Evolutionary conservation across 1,140 invertebrate species (phyloP), one percentile per base, ranked within the genome.

Genomic region (Drosophila pectinifera): DNA sequence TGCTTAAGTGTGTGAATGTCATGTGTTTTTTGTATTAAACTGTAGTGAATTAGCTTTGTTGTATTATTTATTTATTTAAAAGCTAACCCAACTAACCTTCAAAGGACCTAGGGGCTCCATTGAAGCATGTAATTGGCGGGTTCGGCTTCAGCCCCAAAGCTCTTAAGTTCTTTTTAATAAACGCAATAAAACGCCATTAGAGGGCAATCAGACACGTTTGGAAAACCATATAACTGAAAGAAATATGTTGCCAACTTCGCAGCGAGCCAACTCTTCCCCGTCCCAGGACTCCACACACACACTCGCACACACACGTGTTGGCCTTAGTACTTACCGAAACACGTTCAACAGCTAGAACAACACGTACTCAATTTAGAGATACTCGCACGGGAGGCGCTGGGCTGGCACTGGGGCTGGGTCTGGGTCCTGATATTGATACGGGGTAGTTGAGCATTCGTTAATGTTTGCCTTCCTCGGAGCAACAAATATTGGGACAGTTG

Each of bases 321-420:
- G 75, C 61, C 77, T 51, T 67, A 78, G 75, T 78, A 88, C 85
- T 88, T 85, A 85, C 78, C 82, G 68, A 75, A 85, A 85, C 82
- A 85, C 82, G 82, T 85, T 70, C 82, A 78, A 64, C 57, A 82
- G 74, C 69, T 61, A 85, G 82, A 88, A 85, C 83, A 88, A 85
- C 82, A 85, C 82, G 82, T 85, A 85, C 82, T 85, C 82, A 85
- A 85, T 85, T 85, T 85, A 72, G 83, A 88, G 83, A 73, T 63
- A 82, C 82, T 78, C 74, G 59, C 22, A 28, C 62, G 57, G 28
- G n/a, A 38, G 31, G 18, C 28, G 28, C 28, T n/a, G 28, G 8
- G 8, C 28, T 31, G 28, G 28, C 8, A 14, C 34, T 20, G 31
- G 11, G 48, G 10, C 43, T 28, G 61, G 48, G 39, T 34, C 18